Percentiles rank a stretch among this genome's conserved stretches.
Conservation (phyloP, 2,888 invertebrate genomes). For the Meta bourneti region DNA sequence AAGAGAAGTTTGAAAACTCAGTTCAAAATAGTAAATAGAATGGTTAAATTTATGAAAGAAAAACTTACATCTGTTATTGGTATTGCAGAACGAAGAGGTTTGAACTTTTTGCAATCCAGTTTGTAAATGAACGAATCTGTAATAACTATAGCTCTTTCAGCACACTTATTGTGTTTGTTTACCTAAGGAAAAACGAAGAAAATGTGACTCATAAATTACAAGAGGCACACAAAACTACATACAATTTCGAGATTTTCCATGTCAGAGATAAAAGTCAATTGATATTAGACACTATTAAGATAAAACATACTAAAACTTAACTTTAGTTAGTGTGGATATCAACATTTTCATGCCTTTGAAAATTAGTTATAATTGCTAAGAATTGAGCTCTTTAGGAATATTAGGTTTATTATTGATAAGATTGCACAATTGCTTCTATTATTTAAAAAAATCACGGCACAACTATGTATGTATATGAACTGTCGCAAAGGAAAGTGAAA, state of each 20-base stretch:
- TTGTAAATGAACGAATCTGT: conserved; percentile 93
- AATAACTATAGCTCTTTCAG: conserved; percentile 92
- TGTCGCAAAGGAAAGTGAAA: no score
- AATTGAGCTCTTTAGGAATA: no score
- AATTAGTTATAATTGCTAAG: conserved; percentile 18
- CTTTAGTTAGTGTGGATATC: background rate
- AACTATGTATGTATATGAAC: no score
- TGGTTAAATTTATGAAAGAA: background rate
- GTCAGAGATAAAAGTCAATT: background rate
- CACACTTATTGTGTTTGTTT: conserved; percentile 88
- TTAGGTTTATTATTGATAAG: no score
- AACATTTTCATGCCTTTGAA: background rate
- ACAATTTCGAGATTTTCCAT: background rate
- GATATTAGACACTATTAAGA: background rate
- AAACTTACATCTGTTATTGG: conserved; percentile 86
- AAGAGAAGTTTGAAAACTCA: no score
- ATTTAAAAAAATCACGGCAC: no score
- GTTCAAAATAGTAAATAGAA: no score
- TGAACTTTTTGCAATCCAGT: conserved; percentile 91
- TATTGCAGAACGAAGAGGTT: conserved; percentile 92
- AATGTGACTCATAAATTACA: background rate
- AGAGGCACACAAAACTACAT: background rate
- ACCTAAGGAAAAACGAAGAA: conserved; percentile 81
- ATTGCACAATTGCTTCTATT: no score
- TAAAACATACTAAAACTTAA: background rate